Evolutionary conservation across 2,888 invertebrate genomes (phyloP).

Genomic region (Meliscaeva auricollis): DNA sequence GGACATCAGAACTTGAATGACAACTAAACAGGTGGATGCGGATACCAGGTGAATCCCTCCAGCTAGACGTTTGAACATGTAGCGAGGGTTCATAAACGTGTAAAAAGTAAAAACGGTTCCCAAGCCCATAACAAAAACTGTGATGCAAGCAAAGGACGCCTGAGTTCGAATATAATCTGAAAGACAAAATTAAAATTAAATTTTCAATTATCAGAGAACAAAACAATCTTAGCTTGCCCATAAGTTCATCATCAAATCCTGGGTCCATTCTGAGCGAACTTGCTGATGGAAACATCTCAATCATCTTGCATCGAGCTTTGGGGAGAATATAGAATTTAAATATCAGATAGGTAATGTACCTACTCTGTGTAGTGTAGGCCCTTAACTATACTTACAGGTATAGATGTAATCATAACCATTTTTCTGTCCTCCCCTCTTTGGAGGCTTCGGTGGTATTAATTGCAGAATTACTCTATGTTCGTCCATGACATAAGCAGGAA

Average conservation of each 20-base stretch:
- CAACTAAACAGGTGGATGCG: slow-evolving; percentile 92
- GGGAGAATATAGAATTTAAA: slow-evolving; percentile 49
- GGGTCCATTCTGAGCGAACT: slow-evolving; percentile 85
- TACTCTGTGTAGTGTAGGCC: too few relatives aligned
- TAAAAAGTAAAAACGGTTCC: slow-evolving; percentile 93
- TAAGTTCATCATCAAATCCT: slow-evolving; percentile 85
- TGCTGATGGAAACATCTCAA: slow-evolving; percentile 87
- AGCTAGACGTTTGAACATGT: slow-evolving; percentile 94
- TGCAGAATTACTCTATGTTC: slow-evolving; percentile 80
- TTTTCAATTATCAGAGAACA: too few relatives aligned
- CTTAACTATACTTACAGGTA: slow-evolving; percentile 78
- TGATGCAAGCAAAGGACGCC: slow-evolving; percentile 93
- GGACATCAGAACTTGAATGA: slow-evolving; percentile 91
- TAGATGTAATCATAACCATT: slow-evolving; percentile 82
- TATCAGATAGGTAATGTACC: background rate
- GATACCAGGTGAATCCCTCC: slow-evolving; percentile 93
- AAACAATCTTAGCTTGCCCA: slow-evolving; percentile 84
- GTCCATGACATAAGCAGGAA: slow-evolving; percentile 81
- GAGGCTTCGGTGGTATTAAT: slow-evolving; percentile 82
- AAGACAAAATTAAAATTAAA: background rate
- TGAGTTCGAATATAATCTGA: slow-evolving; percentile 93
- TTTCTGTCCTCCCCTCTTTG: slow-evolving; percentile 79
- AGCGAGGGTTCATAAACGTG: slow-evolving; percentile 92
- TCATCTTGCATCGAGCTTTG: slow-evolving; percentile 86
- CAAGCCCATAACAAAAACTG: slow-evolving; percentile 91